Evolutionary conservation across 1,140 invertebrate genomes (phyloP), one percentile per base, ranked within the genome.

Genomic region (Halotydeus destructor): DNA sequence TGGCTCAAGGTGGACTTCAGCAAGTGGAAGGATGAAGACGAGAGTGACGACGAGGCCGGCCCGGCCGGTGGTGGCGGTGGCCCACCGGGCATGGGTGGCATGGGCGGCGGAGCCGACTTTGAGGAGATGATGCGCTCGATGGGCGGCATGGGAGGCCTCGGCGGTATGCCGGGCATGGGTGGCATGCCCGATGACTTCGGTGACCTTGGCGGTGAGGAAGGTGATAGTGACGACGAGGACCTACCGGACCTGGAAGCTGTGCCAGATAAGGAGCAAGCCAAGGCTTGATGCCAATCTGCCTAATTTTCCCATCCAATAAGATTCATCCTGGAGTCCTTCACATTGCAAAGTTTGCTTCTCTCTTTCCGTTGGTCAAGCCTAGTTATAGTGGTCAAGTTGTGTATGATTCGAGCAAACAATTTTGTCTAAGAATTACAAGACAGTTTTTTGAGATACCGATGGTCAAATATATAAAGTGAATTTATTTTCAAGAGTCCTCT

Each of bases 1-100:
- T 97, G 88, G 85, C 67, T 97, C 40, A 93, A 89, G 63, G 78
- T 85, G 49, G 89, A 97, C 59, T 97, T 96, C 57, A 78, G 83
- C 52, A 85, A 88, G 61, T 96, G 88, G 86, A 78, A 78, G 58
- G 88, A 96, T 67, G 88, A 96, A 61, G 82, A 78, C 54, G 78
- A 81, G 43, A 73, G 70, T 43, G 76, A 76, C 32, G 70, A 70
- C 42, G 76, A 75, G 41, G 59, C 47, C 25, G 53, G 47, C 12
- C 52, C 46, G 28, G 57, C 50, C 8, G 54, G 54, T 11, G 86
- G 93, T 66, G 86, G 94, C 60, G 82, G 78, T 54, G 78, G 81
- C 43, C n/a, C n/a, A n/a, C n/a, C n/a, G n/a, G 73, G 70, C 41
- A 75, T 76, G 33, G 69, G 70, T 40, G 75, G 74, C 40, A 57